Percentiles rank a stretch among this genome's conserved stretches.
Conservation (phyloP, 2,888 invertebrate species). For the Flexamia atlantica region DNA sequence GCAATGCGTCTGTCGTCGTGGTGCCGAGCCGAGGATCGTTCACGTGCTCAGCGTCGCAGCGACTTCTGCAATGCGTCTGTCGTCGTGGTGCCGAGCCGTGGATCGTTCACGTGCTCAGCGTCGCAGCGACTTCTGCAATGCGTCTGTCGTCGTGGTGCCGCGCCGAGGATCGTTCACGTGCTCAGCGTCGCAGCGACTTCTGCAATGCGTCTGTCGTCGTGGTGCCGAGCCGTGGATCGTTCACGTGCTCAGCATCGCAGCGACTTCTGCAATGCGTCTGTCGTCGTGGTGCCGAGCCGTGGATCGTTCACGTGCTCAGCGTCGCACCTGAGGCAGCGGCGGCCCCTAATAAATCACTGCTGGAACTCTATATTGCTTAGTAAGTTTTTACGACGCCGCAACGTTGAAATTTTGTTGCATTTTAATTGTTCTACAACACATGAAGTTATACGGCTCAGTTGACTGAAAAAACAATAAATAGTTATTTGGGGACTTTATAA, state of each 20-base stretch:
- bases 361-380: too few species aligned
- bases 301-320: neutral
- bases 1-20: neutral
- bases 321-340: neutral
- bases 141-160: neutral
- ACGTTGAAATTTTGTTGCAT: too few species aligned
- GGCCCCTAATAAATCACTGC: too few species aligned
- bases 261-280: neutral
- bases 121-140: neutral
- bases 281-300: neutral
- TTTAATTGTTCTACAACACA: too few species aligned
- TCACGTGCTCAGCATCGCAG: neutral
- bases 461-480: too few species aligned
- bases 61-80: neutral
- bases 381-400: too few species aligned
- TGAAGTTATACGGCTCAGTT: too few species aligned
- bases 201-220: neutral
- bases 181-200: neutral
- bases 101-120: neutral
- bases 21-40: neutral
- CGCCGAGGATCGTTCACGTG: neutral
- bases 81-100: neutral
- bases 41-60: neutral
- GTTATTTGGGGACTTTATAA: too few species aligned
- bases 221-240: neutral